These are phyloP conservation scores for Pilophorus perplexus DNA, from an alignment of 2,888 invertebrate species.

Conservation along the genomic window DNA sequence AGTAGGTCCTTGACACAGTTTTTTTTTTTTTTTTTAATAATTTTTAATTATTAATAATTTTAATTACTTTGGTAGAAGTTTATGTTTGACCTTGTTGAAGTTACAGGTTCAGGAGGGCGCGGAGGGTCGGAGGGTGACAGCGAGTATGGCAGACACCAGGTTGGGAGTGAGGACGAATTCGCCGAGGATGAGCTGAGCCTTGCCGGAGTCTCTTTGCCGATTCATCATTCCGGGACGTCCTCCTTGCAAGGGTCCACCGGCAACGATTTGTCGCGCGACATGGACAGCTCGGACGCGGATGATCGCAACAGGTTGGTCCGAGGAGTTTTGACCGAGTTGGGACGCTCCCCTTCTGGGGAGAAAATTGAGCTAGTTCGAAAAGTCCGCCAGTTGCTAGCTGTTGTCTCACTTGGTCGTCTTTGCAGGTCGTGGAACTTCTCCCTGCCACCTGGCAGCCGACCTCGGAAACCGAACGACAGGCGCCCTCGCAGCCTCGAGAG, in stretches of 20 bases:
- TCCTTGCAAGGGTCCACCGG: conserved; percentile 50
- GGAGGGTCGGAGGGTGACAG: conserved; percentile 62
- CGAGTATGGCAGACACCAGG: conserved; percentile 57
- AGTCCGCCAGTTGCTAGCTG: no score
- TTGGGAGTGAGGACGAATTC: conserved; percentile 79
- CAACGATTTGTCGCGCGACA: conserved; percentile 50
- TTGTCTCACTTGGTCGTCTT: no score
- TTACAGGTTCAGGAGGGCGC: conserved; percentile 50
- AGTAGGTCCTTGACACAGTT: background rate
- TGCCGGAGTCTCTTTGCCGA: conserved; percentile 51
- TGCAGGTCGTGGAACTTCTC: conserved; percentile 48
- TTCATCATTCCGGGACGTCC: conserved; percentile 52
- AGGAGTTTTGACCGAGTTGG: no score
- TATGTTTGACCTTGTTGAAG: background rate
- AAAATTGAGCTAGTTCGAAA: no score
- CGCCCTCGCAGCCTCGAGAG: conserved; percentile 54
- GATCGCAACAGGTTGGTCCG: conserved; percentile 48
- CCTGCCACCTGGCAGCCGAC: conserved; percentile 48
- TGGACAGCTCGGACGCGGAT: conserved; percentile 50
- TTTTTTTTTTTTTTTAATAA: background rate
- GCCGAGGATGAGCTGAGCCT: conserved; percentile 74
- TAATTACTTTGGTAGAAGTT: background rate
- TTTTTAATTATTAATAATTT: conserved; percentile 10
- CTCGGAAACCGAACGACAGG: conserved; percentile 52
- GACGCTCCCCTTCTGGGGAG: no score